phyloP scores from a whole-genome alignment of 2,113 vertebrate genomes.

The Calidris pugnax region DNA sequence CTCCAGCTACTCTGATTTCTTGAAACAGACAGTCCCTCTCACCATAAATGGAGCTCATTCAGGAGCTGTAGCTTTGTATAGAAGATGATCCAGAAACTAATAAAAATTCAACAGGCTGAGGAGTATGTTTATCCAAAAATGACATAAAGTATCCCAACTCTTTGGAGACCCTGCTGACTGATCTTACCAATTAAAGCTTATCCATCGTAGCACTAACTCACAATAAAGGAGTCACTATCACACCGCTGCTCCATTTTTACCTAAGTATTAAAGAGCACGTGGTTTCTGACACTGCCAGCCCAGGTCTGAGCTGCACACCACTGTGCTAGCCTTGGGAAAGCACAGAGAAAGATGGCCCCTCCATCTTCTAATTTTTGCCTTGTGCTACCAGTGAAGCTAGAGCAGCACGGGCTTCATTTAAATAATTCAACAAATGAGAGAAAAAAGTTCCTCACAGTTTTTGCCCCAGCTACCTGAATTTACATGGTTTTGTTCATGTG shows the following conservation, averaged over 20 bases:
- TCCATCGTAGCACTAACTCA: neutral
- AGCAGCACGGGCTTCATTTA: neutral
- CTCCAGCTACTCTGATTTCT: neutral
- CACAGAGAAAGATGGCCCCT: neutral
- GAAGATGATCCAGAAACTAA: neutral
- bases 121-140: neutral
- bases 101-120: neutral
- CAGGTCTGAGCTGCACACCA: neutral
- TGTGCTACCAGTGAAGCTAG: neutral
- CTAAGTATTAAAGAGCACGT: neutral
- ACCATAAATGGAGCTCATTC: neutral
- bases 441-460: neutral
- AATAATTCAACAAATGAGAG: neutral
- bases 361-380: neutral
- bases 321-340: rapidly evolving
- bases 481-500: neutral
- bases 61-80: neutral
- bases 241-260: neutral
- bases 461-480: neutral
- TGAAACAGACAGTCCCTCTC: neutral
- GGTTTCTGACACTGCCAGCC: neutral
- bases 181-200: neutral
- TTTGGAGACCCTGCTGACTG: neutral
- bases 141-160: neutral
- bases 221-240: neutral